phyloP scores from a whole-genome alignment of 2,888 invertebrate species.

The Micoletzkya japonica region DNA sequence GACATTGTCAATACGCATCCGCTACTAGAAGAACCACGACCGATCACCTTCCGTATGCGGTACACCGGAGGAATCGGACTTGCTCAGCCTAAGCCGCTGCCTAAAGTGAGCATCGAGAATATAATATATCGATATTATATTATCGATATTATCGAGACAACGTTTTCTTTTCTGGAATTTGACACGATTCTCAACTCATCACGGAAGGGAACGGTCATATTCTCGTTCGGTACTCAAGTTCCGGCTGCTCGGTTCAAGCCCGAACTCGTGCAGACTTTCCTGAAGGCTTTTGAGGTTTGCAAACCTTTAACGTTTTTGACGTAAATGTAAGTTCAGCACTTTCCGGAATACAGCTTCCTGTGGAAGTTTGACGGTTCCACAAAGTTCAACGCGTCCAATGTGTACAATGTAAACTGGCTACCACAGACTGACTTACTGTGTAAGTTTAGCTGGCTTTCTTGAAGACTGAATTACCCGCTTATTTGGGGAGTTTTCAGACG shows the following conservation, averaged over 20 bases:
- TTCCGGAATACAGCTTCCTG: slow-evolving; percentile 16
- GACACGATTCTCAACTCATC: slow-evolving; percentile 29
- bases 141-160: too few relatives aligned
- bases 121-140: not conserved
- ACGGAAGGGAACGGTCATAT: slow-evolving; percentile 40
- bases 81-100: slow-evolving; percentile 1
- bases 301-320: too few relatives aligned
- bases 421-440: slow-evolving; percentile 52
- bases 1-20: slow-evolving; percentile 13
- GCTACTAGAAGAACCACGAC: slow-evolving; percentile 17
- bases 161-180: slow-evolving; percentile 30
- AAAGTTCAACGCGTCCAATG: slow-evolving; percentile 31
- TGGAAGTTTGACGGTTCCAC: slow-evolving; percentile 20
- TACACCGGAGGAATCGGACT: slow-evolving; percentile 22
- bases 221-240: slow-evolving; percentile 49
- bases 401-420: slow-evolving; percentile 43
- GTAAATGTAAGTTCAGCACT: not conserved
- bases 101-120: not conserved
- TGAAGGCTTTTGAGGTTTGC: not conserved
- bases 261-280: not conserved
- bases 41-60: slow-evolving; percentile 1
- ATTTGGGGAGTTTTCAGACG: too few relatives aligned
- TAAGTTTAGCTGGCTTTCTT: too few relatives aligned
- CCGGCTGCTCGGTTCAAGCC: not conserved
- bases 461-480: too few relatives aligned